A percentile compares a stretch with the other conserved stretches of the same genome.
These are phyloP conservation scores for Drosophila emarginata DNA, from an alignment of 2,888 invertebrate genomes.

Conservation along the genomic window DNA sequence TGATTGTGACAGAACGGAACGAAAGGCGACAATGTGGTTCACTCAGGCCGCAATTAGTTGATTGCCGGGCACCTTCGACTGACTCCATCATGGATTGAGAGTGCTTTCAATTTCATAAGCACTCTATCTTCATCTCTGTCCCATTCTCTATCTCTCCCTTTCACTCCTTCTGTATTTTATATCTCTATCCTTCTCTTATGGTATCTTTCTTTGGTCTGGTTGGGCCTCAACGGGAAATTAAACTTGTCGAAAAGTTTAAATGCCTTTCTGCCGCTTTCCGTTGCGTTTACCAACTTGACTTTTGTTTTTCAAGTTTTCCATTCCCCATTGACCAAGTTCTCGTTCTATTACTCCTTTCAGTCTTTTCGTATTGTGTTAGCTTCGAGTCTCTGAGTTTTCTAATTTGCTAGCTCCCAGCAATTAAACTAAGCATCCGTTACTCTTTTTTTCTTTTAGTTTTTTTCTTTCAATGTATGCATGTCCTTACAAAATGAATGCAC, in stretches of 20 bases:
- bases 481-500: not conserved
- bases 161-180: not conserved
- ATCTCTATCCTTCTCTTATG: constrained; percentile 2
- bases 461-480: not conserved
- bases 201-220: constrained; percentile 12
- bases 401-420: constrained; percentile 56
- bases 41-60: constrained; percentile 66
- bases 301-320: constrained; percentile 61
- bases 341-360: not conserved
- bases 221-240: constrained; percentile 68
- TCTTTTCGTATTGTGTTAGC: not conserved
- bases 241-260: constrained; percentile 75
- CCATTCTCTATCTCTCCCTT: not conserved
- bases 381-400: constrained; percentile 42
- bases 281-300: constrained; percentile 55
- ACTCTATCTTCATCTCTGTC: constrained; percentile 21
- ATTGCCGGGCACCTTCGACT: constrained; percentile 59
- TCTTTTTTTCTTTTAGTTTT: not conserved
- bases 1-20: not conserved
- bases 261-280: constrained; percentile 70
- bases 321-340: constrained; percentile 34
- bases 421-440: constrained; percentile 57
- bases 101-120: constrained; percentile 71
- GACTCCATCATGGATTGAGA: constrained; percentile 65
- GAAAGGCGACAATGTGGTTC: constrained; percentile 22